Percentiles rank a stretch among this genome's conserved stretches.
Evolutionary conservation across 2,797 vertebrate species (phyloP).

Genomic region (Brotula barbata): DNA sequence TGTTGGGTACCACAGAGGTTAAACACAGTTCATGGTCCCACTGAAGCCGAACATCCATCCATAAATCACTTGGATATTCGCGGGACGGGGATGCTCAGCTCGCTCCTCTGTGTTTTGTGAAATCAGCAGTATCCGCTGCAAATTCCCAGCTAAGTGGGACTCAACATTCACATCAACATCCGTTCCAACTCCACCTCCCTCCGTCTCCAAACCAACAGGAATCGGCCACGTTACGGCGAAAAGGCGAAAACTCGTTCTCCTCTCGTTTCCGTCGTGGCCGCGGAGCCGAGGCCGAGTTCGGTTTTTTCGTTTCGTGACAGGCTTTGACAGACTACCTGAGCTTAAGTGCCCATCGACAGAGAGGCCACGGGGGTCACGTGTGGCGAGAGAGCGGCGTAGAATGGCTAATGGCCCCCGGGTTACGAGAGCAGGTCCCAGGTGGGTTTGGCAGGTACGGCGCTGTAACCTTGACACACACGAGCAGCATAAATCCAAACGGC

Average conservation of each 20-base stretch:
- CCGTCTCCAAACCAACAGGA: neutral
- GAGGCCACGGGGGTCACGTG: slow-evolving; percentile 56
- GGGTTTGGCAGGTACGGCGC: slow-evolving; percentile 46
- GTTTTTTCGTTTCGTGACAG: slow-evolving; percentile 53
- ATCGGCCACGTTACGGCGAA: neutral
- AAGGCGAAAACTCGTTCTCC: too few species aligned
- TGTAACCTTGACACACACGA: slow-evolving; percentile 60
- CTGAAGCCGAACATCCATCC: too few species aligned
- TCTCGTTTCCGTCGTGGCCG: slow-evolving; percentile 15
- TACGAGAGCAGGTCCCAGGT: slow-evolving; percentile 64
- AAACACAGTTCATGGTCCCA: too few species aligned
- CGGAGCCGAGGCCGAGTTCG: slow-evolving; percentile 22
- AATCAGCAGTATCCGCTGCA: slow-evolving; percentile 20
- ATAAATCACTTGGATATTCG: slow-evolving; percentile 5
- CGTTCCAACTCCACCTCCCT: slow-evolving; percentile 13
- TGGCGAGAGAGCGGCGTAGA: slow-evolving; percentile 48
- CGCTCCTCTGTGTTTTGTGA: too few species aligned
- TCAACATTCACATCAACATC: slow-evolving; percentile 10
- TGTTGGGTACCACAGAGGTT: too few species aligned
- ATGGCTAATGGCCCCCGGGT: slow-evolving; percentile 59
- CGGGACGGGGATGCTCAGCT: slow-evolving; percentile 14
- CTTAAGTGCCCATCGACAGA: slow-evolving; percentile 63
- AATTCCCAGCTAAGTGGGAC: slow-evolving; percentile 24
- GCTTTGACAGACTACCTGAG: slow-evolving; percentile 59
- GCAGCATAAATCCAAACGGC: slow-evolving; percentile 42